These are phyloP conservation scores for Apostichopus japonicus DNA, from an alignment of 35 echinoderm and acorn worm species.

Conservation along the genomic window DNA sequence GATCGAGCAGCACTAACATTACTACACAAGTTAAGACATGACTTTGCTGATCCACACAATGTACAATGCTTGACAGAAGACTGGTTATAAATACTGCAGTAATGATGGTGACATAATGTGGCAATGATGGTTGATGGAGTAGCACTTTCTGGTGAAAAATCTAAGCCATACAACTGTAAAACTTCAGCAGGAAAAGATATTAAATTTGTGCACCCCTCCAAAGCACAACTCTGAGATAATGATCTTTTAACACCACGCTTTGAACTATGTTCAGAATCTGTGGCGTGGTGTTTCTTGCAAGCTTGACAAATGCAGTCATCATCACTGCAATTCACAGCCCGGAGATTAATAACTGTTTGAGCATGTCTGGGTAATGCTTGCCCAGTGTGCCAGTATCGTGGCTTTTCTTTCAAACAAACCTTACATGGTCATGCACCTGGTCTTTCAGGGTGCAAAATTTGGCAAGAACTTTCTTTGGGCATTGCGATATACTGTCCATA, in stretches of 20 bases:
- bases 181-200: constrained; percentile 19
- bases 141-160: not conserved
- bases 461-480: too few relatives aligned
- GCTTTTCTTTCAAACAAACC: too few relatives aligned
- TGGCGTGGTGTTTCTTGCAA: not conserved
- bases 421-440: too few relatives aligned
- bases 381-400: too few relatives aligned
- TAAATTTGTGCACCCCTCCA: not conserved
- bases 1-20: not conserved
- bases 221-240: not conserved
- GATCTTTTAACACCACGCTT: constrained; percentile 14
- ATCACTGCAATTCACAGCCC: constrained; percentile 6
- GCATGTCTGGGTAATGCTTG: too few relatives aligned
- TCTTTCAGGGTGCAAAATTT: too few relatives aligned
- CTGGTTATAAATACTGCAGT: not conserved
- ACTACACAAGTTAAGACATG: not conserved
- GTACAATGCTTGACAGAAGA: not conserved
- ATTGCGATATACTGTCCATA: too few relatives aligned
- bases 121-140: constrained; percentile 22
- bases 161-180: not conserved
- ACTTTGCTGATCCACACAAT: not conserved
- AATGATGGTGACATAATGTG: constrained; percentile 43
- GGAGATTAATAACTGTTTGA: too few relatives aligned
- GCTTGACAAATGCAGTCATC: constrained; percentile 48
- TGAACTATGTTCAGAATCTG: not conserved